Conservation (phyloP, 2,888 invertebrate genomes). For the Drosophila mimica region DNA sequence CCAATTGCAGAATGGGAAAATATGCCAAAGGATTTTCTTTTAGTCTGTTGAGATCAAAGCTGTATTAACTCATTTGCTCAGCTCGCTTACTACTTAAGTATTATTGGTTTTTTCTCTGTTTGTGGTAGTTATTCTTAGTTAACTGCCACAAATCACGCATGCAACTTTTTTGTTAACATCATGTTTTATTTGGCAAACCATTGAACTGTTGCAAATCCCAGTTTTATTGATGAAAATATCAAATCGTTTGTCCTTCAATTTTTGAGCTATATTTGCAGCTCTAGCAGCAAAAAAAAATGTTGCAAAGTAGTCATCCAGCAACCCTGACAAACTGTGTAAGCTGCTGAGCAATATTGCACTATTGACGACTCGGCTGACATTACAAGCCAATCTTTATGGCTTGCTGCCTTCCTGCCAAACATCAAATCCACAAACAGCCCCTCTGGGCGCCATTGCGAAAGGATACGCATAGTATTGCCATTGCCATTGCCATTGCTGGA, state of each 20-base stretch:
- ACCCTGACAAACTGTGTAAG: constrained; percentile 19
- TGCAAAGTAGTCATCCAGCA: constrained; percentile 11
- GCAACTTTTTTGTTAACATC: background rate
- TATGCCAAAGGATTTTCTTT: constrained; percentile 6
- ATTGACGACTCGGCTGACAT: constrained; percentile 53
- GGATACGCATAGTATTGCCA: constrained; percentile 39
- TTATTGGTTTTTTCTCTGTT: background rate
- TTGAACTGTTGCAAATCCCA: constrained; percentile 4
- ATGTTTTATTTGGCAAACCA: constrained; percentile 8
- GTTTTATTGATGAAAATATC: constrained; percentile 18
- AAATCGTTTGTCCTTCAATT: constrained; percentile 25
- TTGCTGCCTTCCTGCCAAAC: constrained; percentile 73
- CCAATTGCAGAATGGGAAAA: constrained; percentile 9
- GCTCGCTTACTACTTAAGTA: constrained; percentile 7
- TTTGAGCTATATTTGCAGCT: constrained; percentile 14
- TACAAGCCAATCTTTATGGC: constrained; percentile 75
- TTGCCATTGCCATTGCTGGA: constrained; percentile 24
- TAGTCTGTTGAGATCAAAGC: constrained; percentile 20
- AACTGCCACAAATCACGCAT: background rate
- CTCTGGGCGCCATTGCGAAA: constrained; percentile 55
- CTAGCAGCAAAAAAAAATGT: background rate
- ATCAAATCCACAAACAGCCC: constrained; percentile 71
- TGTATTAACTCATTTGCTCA: constrained; percentile 24
- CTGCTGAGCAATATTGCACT: constrained; percentile 53
- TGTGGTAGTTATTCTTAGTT: background rate